phyloP scores from a whole-genome alignment of 2,797 vertebrate species.

The Capromys pilorides region DNA sequence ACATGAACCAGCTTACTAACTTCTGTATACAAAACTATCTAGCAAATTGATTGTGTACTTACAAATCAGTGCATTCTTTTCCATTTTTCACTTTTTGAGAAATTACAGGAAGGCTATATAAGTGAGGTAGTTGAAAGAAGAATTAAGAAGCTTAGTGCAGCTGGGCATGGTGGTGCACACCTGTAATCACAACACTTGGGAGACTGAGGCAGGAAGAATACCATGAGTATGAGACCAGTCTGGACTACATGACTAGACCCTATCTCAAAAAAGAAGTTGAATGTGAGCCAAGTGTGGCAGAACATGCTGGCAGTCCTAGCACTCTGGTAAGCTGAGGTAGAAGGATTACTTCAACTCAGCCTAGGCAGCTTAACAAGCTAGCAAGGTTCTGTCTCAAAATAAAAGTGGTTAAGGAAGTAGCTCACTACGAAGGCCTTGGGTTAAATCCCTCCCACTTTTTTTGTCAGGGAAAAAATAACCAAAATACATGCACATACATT shows the following conservation, averaged over 20 bases:
- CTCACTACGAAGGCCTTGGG: not conserved
- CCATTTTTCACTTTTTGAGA: not conserved
- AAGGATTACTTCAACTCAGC: not conserved
- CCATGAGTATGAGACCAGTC: not conserved
- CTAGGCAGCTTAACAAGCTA: not conserved
- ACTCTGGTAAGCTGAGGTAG: not conserved
- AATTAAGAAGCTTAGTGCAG: not conserved
- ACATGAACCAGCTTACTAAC: not conserved
- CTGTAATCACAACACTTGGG: not conserved
- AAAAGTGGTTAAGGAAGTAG: not conserved
- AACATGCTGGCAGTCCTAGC: not conserved
- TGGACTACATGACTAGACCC: not conserved
- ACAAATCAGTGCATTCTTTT: not conserved
- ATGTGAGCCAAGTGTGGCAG: not conserved
- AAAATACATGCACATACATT: not conserved
- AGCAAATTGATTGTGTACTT: not conserved
- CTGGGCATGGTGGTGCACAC: not conserved
- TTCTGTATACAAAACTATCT: not conserved
- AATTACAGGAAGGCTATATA: not conserved
- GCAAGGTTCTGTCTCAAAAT: not conserved
- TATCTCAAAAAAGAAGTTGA: not conserved
- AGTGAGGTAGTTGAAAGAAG: conserved; percentile 14
- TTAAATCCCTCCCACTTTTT: not conserved
- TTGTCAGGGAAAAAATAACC: not conserved
- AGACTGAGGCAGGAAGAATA: not conserved